Evolutionary conservation across 2,113 vertebrate species (phyloP).

Genomic region (Diadophis punctatus): DNA sequence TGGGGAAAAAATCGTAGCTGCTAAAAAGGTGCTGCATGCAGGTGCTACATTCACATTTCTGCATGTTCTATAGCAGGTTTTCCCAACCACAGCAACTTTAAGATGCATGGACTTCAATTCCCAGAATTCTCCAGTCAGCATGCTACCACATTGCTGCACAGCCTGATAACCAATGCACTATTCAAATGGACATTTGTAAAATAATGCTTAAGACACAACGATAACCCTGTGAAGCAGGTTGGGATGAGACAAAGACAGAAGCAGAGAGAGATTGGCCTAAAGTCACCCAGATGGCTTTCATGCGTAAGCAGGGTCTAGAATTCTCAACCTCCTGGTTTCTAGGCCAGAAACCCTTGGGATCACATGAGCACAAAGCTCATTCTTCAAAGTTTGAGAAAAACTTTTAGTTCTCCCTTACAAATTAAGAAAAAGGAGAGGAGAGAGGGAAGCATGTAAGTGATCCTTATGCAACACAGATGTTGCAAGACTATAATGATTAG

Average conservation of each 20-base stretch:
- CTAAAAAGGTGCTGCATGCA: background rate
- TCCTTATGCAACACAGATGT: background rate
- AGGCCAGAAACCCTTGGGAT: background rate
- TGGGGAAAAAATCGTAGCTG: background rate
- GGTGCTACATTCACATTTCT: background rate
- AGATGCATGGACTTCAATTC: background rate
- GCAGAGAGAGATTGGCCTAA: background rate
- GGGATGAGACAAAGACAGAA: background rate
- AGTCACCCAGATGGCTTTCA: background rate
- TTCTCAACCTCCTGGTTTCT: background rate
- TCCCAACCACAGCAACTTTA: background rate
- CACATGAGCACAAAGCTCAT: background rate
- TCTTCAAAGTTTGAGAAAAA: background rate
- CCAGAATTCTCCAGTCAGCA: background rate
- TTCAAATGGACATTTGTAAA: background rate
- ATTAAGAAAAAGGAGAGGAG: background rate
- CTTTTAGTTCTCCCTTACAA: background rate
- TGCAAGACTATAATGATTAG: background rate
- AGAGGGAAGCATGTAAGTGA: background rate
- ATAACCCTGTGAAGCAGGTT: background rate
- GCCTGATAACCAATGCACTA: background rate
- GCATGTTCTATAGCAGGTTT: background rate
- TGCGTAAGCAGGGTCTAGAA: background rate
- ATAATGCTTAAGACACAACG: background rate
- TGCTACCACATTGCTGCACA: background rate